Base-by-base conservation (phyloP, 2,888 invertebrate species). In the Pandemis heparana region DNA sequence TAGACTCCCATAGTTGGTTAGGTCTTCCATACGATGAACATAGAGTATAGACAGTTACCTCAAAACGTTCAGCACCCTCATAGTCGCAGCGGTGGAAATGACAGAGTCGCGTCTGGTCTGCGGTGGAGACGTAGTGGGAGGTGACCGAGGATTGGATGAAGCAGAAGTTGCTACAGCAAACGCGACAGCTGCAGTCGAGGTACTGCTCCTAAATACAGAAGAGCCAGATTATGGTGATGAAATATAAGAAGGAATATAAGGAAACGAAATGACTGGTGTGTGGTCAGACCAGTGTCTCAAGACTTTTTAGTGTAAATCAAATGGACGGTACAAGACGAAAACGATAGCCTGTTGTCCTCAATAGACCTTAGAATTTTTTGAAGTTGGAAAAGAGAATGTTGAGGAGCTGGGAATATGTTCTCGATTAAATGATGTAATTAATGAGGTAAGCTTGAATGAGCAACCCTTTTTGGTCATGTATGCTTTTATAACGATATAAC, bases 161-260 rank as follows among this genome's bases (percentile, higher is more conserved):
- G 97, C 98, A 16, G 98, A 98, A 0, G 98, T 98, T 7, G 98
- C 98, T 53, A 97, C 98, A 5, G 98, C 98, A 89, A 98, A 98
- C 1, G 98, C 98, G 9, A 97, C 97, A 0, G 98, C 97, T 1
- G 98, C 97, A n/a, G 96, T 96, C 0, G 97, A 97, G 1, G 97
- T 97, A 86, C 97, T 97, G 89, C 97, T 97, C 96, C 97, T 97
- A 90, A 56, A 91, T 76, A 79, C 12, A 48, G 46, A 63, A 46
- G 6, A 56, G 2, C 18, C 67, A n/a, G 18, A 38, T 72, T 38
- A 59, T 48, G 32, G 43, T n/a, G 51, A 38, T 7, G 4, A 8
- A 9, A 7, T 48, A 4, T 12, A 41, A 41, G 38, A 41, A n/a
- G 14, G 23, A 38, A 62, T 39, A 14, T 8, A 41, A 8, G 48